Evolutionary conservation across 2,888 invertebrate species (phyloP).

Genomic region (Amphipoea lucens): DNA sequence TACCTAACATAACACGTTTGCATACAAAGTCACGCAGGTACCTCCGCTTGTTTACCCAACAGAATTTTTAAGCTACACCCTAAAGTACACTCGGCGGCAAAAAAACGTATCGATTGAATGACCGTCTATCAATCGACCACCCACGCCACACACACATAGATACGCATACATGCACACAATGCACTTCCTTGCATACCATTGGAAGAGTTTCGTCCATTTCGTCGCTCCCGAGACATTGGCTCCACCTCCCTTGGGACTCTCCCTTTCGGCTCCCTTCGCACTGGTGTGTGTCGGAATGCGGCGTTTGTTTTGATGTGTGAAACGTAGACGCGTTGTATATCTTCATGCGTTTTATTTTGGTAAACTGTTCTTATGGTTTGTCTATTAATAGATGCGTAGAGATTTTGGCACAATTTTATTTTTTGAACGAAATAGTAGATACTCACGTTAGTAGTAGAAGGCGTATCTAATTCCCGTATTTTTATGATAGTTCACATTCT

Average conservation of each 20-base stretch:
- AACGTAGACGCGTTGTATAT: slow-evolving; percentile 72
- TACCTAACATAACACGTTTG: not conserved
- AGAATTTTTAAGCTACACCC: slow-evolving; percentile 53
- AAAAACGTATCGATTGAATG: slow-evolving; percentile 74
- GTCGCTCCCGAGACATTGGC: slow-evolving; percentile 86
- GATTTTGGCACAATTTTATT: slow-evolving; percentile 39
- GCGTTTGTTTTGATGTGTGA: slow-evolving; percentile 73
- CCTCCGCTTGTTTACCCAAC: slow-evolving; percentile 50
- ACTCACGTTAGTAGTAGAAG: not conserved
- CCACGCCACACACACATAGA: slow-evolving; percentile 69
- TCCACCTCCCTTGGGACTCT: slow-evolving; percentile 90
- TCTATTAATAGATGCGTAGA: slow-evolving; percentile 63
- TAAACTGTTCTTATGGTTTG: slow-evolving; percentile 66
- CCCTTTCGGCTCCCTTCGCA: slow-evolving; percentile 81
- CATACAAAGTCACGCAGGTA: slow-evolving; percentile 30
- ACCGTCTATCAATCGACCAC: slow-evolving; percentile 76
- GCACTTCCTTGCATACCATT: slow-evolving; percentile 89
- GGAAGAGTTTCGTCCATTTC: slow-evolving; percentile 86
- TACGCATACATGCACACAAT: slow-evolving; percentile 75
- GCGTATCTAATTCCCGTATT: no score
- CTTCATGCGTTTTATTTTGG: slow-evolving; percentile 80
- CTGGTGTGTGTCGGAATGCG: slow-evolving; percentile 72
- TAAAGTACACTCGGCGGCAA: slow-evolving; percentile 45
- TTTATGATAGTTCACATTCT: no score
- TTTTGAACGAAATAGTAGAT: not conserved